phyloP scores from a whole-genome alignment of 1,140 invertebrate genomes.

The Cydia pomonella region DNA sequence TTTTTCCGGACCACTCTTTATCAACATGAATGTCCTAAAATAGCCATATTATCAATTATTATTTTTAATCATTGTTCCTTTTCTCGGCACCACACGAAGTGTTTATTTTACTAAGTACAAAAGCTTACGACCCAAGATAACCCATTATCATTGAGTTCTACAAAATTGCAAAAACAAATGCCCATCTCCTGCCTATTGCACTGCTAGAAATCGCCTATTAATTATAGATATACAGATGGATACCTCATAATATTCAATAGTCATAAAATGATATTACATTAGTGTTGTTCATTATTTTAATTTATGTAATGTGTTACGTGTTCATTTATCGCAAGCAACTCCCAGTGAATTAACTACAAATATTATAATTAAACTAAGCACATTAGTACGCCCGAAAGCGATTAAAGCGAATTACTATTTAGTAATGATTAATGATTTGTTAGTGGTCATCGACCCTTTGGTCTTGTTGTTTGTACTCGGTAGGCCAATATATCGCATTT shows the following conservation, averaged over 20 bases:
- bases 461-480: constrained; percentile 12
- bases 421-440: constrained; percentile 12
- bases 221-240: neutral
- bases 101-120: constrained; percentile 21
- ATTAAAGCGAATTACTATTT: neutral
- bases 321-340: constrained; percentile 1
- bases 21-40: neutral
- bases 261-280: neutral
- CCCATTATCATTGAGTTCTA: neutral
- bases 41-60: neutral
- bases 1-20: too few relatives aligned
- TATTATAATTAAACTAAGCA: neutral
- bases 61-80: neutral
- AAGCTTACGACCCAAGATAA: constrained; percentile 14
- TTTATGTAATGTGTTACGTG: constrained; percentile 13
- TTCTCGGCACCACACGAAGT: constrained; percentile 16
- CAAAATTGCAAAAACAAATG: constrained; percentile 9
- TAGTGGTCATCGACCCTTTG: constrained; percentile 21
- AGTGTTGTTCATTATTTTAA: neutral
- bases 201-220: neutral
- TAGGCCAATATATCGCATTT: neutral
- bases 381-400: neutral
- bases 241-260: constrained; percentile 14
- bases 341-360: neutral
- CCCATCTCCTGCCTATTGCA: neutral